These are phyloP conservation scores for Proisotoma minuta DNA, from an alignment of 2,888 invertebrate species.

Conservation along the genomic window DNA sequence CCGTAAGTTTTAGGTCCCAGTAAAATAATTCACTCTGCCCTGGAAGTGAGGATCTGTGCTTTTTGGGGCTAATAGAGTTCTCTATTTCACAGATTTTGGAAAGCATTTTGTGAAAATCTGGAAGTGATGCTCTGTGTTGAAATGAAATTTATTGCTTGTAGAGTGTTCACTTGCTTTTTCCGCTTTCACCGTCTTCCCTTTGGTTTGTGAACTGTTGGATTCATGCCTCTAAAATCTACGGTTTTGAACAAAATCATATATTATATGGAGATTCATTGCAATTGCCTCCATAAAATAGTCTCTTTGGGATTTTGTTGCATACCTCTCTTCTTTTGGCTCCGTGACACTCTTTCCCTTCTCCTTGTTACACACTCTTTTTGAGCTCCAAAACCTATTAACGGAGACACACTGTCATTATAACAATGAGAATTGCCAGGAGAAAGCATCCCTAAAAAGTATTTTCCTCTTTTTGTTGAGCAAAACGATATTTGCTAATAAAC, in stretches of 20 bases:
- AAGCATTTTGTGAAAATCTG: slow-evolving; percentile 36
- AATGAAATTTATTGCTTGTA: slow-evolving; percentile 36
- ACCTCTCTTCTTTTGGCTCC: too few species aligned
- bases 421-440: not conserved
- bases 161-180: slow-evolving; percentile 10
- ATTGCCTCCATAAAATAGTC: slow-evolving; percentile 34
- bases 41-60: slow-evolving; percentile 3
- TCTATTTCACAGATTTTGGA: slow-evolving; percentile 16
- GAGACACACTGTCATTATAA: not conserved
- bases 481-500: too few species aligned
- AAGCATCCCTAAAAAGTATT: too few species aligned
- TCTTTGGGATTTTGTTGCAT: slow-evolving; percentile 7
- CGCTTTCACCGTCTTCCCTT: slow-evolving; percentile 14
- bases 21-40: slow-evolving; percentile 17
- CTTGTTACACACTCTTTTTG: not conserved
- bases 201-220: not conserved
- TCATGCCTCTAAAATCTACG: not conserved
- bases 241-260: slow-evolving; percentile 24
- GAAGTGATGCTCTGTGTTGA: slow-evolving; percentile 35
- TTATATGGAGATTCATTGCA: slow-evolving; percentile 42
- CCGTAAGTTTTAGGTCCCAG: slow-evolving; percentile 8
- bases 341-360: not conserved
- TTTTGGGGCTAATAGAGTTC: slow-evolving; percentile 13
- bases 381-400: not conserved
- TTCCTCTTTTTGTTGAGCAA: too few species aligned